A percentile compares a stretch with the other conserved stretches of the same genome.
Conservation (phyloP, 2,113 vertebrate genomes). For the Castor canadensis region DNA sequence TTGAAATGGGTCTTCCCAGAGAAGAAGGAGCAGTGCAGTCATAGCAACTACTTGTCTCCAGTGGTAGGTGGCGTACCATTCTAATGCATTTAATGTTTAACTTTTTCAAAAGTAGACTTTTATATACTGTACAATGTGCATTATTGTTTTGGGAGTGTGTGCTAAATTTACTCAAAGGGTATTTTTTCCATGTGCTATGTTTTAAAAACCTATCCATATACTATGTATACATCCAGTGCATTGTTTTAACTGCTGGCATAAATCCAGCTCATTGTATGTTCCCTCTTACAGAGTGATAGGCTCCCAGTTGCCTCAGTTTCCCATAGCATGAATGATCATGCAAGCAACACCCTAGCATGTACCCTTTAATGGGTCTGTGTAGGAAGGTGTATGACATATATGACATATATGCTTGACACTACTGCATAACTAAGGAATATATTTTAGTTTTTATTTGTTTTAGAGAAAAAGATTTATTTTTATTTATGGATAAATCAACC, state of each 20-base stretch:
- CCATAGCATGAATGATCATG: neutral
- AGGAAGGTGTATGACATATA: neutral
- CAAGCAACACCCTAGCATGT: accelerated
- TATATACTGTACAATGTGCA: neutral
- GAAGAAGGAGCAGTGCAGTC: neutral
- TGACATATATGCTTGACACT: neutral
- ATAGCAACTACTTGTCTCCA: too few species aligned
- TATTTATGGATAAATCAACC: neutral
- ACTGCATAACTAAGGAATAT: neutral
- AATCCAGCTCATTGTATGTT: neutral
- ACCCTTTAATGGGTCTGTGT: accelerated
- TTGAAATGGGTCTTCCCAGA: neutral
- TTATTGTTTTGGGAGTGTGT: neutral
- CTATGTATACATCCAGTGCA: neutral
- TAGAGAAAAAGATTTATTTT: neutral
- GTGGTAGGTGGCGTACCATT: too few species aligned
- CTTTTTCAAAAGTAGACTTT: neutral
- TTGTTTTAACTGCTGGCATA: neutral
- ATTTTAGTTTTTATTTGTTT: neutral
- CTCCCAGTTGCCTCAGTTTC: neutral
- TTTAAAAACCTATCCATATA: neutral
- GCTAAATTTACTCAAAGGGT: neutral
- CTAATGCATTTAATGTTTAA: neutral
- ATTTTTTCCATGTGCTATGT: neutral
- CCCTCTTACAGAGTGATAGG: neutral